Base-by-base conservation (phyloP, 1,140 invertebrate species). In the Drosophila ficusphila region DNA sequence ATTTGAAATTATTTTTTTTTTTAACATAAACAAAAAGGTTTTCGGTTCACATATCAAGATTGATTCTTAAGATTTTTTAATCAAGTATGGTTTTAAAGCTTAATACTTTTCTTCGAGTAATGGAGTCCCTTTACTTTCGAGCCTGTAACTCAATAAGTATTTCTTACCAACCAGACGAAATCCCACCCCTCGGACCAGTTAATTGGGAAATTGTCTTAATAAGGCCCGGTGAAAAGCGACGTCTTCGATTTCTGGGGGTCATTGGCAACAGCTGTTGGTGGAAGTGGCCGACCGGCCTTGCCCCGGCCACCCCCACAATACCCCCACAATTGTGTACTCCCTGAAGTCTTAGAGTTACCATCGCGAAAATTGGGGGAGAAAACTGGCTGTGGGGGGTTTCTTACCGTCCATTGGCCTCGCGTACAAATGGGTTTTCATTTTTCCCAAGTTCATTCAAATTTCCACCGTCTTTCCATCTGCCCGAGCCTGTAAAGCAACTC, bases 281-380 rank as follows among this genome's bases (percentile, higher is more conserved):
- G 56, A 41, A 23, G 9, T 53, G 51, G 27, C 8, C 14, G 34
- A 2, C 14, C 8, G 23, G 27, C 14, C 16, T 1, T 8, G 34
- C 27, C 14, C 3, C 16, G n/a, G n/a, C 49, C 12, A 2, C 19
- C 27, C 9, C 19, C 31, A 16, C 41, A 8, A 3, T 3, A 16
- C 4, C n/a, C 23, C 2, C n/a, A 27, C 27, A 34, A 8, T 2
- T 2, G 38, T 12, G 16, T 7, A 6, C 25, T 34, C 9, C 23
- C 4, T 29, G 81, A 85, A 85, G 76, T 79, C 72, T 73, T 85
- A 86, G 76, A 57, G 81, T 82, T 85, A 76, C 67, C 65, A 48
- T 54, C 48, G 27, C 25, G 12, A 34, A 6, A 14, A 36, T 1
- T 5, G 12, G 21, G 18, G 18, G 14, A 25, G 53, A 18, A 39